phyloP scores from a whole-genome alignment of 2,797 vertebrate genomes.

The Anabas testudineus region DNA sequence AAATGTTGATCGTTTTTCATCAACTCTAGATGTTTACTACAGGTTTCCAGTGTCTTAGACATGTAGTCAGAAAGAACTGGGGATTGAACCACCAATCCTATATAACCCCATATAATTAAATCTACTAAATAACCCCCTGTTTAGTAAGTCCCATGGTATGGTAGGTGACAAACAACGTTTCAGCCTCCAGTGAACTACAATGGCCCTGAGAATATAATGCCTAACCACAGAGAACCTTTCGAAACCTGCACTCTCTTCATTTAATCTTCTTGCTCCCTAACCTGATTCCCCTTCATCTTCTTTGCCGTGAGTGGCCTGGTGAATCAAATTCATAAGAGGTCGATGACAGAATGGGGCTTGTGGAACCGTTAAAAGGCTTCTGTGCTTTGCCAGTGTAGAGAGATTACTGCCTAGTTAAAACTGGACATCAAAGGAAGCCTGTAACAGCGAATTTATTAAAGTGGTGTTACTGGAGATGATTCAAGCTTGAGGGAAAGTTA shows the following conservation, averaged over 20 bases:
- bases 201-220: slow-evolving; percentile 48
- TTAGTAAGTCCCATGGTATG: slow-evolving; percentile 17
- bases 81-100: too few species aligned
- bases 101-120: not conserved
- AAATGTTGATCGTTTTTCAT: too few species aligned
- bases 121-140: not conserved
- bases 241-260: slow-evolving; percentile 68
- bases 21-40: too few species aligned
- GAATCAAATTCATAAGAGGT: slow-evolving; percentile 82
- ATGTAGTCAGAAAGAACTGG: too few species aligned
- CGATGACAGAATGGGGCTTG: slow-evolving; percentile 81
- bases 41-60: too few species aligned
- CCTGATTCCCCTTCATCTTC: slow-evolving; percentile 80
- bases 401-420: slow-evolving; percentile 47
- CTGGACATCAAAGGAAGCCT: slow-evolving; percentile 44
- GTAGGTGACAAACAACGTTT: slow-evolving; percentile 27
- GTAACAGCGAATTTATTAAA: slow-evolving; percentile 43
- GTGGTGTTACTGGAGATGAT: slow-evolving; percentile 23
- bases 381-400: slow-evolving; percentile 36
- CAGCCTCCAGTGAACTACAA: slow-evolving; percentile 26
- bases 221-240: slow-evolving; percentile 45
- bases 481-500: slow-evolving; percentile 5
- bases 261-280: slow-evolving; percentile 82
- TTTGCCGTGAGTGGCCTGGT: slow-evolving; percentile 76
- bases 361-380: slow-evolving; percentile 73